A percentile compares a stretch with the other conserved stretches of the same genome.
Evolutionary conservation across 1,140 invertebrate genomes (phyloP).

Genomic region (Caerostris extrusa): DNA sequence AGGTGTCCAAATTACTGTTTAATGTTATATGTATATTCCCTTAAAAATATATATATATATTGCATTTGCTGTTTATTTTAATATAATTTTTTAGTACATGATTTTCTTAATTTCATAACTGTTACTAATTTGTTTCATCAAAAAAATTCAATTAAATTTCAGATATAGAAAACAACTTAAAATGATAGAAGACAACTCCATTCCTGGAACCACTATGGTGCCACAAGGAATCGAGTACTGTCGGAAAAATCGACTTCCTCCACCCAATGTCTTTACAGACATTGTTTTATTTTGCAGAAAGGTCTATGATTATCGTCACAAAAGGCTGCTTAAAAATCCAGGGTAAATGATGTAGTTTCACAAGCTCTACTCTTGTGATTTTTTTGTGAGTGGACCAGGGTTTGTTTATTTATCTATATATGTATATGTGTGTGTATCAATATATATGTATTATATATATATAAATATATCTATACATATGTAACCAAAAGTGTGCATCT

Average conservation of each 20-base stretch:
- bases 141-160: neutral
- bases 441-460: too few relatives aligned
- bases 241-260: conserved; percentile 85
- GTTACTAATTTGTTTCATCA: neutral
- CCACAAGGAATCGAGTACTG: conserved; percentile 82
- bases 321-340: conserved; percentile 81
- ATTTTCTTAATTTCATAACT: neutral
- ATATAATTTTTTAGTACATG: neutral
- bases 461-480: neutral
- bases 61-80: neutral
- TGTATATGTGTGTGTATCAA: neutral
- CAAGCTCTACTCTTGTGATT: neutral
- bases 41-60: too few relatives aligned
- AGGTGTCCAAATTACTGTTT: too few relatives aligned
- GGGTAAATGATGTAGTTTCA: neutral
- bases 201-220: conserved; percentile 84
- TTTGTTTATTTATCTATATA: neutral
- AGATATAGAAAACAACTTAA: conserved; percentile 86
- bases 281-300: conserved; percentile 96
- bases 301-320: conserved; percentile 95
- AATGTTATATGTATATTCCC: too few relatives aligned
- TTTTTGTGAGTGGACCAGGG: conserved; percentile 1
- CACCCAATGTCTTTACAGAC: conserved; percentile 89
- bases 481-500: conserved; percentile 17
- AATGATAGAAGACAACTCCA: conserved; percentile 85